Evolutionary conservation across 1,140 invertebrate species (phyloP).

Genomic region (Drosophila sproati): DNA sequence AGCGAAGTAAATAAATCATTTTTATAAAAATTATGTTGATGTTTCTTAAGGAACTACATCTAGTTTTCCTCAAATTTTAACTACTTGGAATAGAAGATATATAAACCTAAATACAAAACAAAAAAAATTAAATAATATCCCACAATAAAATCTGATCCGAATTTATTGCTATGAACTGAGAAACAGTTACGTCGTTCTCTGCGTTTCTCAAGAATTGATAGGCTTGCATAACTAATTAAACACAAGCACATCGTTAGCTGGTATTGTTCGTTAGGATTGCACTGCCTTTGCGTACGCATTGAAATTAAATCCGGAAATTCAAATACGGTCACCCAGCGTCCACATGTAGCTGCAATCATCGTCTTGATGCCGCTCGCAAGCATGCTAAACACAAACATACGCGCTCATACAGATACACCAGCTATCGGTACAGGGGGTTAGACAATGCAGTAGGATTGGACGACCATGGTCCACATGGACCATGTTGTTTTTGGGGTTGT

Average conservation of each 20-base stretch:
- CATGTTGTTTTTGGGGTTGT: constrained; percentile 43
- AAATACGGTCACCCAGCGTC: constrained; percentile 23
- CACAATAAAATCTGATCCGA: too few species aligned
- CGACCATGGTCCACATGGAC: constrained; percentile 70
- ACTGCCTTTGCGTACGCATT: constrained; percentile 20
- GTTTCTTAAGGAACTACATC: too few species aligned
- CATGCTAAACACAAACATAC: constrained; percentile 30
- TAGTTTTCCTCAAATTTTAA: too few species aligned
- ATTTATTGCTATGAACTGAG: too few species aligned
- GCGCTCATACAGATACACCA: background rate
- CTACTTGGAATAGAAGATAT: too few species aligned
- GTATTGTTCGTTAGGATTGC: constrained; percentile 9
- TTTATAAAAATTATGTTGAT: too few species aligned
- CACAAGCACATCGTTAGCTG: too few species aligned
- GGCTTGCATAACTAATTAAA: background rate
- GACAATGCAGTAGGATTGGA: constrained; percentile 57
- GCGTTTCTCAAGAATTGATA: background rate
- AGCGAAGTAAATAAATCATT: background rate
- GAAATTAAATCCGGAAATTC: constrained; percentile 65
- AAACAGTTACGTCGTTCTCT: background rate
- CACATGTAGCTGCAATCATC: constrained; percentile 25
- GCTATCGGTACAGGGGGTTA: background rate
- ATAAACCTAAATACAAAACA: too few species aligned
- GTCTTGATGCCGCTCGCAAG: constrained; percentile 45
- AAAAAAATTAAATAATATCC: too few species aligned